Evolutionary conservation across 2,797 vertebrate genomes (phyloP), one percentile per base, ranked within the genome.

Genomic region (Halcyon leucocephala): DNA sequence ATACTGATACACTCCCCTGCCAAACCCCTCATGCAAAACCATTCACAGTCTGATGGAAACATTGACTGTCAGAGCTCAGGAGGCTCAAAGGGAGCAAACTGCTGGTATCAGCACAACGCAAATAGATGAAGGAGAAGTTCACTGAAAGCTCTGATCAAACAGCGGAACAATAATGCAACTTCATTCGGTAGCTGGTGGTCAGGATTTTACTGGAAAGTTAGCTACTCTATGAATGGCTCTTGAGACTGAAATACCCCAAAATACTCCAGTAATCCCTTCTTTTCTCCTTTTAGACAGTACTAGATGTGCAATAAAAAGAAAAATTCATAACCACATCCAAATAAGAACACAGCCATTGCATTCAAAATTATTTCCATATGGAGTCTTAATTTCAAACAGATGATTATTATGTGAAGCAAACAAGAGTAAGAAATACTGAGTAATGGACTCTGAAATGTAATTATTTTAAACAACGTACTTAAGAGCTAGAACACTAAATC

Each of bases 331-430:
- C 22, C 9, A 13, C 9, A 58, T 44, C 37, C 12, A 67, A 94
- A 26, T 61, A 67, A 78, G 57, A 87, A 54, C 22, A 67, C 11
- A 57, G 18, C 19, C 35, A 35, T 29, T 64, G 12, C 72, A 41
- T 29, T 64, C 41, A 11, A 42, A 26, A 87, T 83, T 69, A 46
- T 69, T 95, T 83, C 82, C 69, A 71, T 69, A 66, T 0, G 4
- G 94, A 92, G 17, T 49, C 54, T 55, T 79, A 71, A 72, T 89
- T 86, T 92, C 61, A 69, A 91, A 58, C 37, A 93, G 72, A 58
- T 31, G 20, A 33, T 19, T 22, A 18, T 14, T 83, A 39, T 6
- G 28, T 22, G 72, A 65, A 28, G 39, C 2, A 24, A 77, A 61
- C 9, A 42, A 39, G 25, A 78, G 16, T 19, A 26, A 89, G 93